Evolutionary conservation across 2,797 vertebrate genomes (phyloP).

Genomic region (Enteromius trimaculatus): DNA sequence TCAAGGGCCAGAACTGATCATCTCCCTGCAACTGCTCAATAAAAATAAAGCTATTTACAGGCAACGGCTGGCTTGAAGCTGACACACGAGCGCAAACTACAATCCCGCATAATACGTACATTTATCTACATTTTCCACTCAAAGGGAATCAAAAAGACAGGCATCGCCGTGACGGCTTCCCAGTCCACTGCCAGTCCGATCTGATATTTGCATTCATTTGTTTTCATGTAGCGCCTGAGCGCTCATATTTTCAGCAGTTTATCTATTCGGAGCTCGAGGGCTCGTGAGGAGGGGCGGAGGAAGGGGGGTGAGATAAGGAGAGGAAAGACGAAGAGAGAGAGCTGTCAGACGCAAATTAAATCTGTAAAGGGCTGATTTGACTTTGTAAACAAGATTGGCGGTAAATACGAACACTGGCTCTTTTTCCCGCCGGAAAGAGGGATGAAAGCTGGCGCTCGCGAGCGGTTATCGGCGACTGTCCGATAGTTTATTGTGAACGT

Average conservation of each 20-base stretch:
- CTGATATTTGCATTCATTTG: conserved; percentile 67
- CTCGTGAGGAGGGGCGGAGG: conserved; percentile 32
- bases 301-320: conserved; percentile 46
- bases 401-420: conserved; percentile 67
- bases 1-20: conserved; percentile 60
- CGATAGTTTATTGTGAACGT: conserved; percentile 62
- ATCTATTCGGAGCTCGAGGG: conserved; percentile 68
- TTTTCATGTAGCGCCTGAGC: conserved; percentile 54
- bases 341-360: conserved; percentile 71
- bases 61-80: conserved; percentile 62
- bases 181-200: conserved; percentile 52
- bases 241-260: conserved; percentile 61
- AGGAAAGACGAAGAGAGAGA: conserved; percentile 53
- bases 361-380: conserved; percentile 73
- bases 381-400: conserved; percentile 74
- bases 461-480: conserved; percentile 58
- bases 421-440: conserved; percentile 26
- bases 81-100: conserved; percentile 64
- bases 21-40: conserved; percentile 63
- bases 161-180: conserved; percentile 48
- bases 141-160: conserved; percentile 42
- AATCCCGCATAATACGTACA: conserved; percentile 61
- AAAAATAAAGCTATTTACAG: conserved; percentile 66
- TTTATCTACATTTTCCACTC: conserved; percentile 63
- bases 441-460: conserved; percentile 30